Base-by-base conservation (phyloP, 2,888 invertebrate species). In the Ptycholaimellus sp. region DNA sequence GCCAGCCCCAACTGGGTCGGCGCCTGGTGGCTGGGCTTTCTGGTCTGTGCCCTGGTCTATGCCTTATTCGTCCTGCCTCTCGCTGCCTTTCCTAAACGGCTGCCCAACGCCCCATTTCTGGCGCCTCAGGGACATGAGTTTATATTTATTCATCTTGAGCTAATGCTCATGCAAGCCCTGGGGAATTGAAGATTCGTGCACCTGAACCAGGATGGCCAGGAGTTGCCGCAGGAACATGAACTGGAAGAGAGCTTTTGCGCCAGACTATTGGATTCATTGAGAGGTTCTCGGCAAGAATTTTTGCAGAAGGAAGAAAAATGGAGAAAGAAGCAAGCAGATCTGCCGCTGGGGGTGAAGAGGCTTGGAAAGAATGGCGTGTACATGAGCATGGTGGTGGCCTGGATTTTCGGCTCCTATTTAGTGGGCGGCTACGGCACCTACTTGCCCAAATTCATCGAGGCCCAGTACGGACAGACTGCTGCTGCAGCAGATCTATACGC, bases 361-460 rank as follows among this genome's bases (percentile, higher is more conserved):
- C 57, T 75, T 11, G 47, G 73, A 29, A 66, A 61, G 23, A 74
- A 74, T 53, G 70, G 70, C 53, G 57, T 74, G 9, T 64, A 74
- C 37, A 66, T 73, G 43, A 69, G 66, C 44, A 72, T 74, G 54
- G 72, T 70, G 29, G 56, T 70, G 2, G 69, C 72, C 22, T 71
- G 66, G 3, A 68, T 73, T 13, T 72, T 73, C 45, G 73, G 72
- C 43, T 64, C 74, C 30, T 54, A 63, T 25, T 59, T 62, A 3
- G 50, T 59, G 21, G 54, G 56, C 28, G 72, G 72, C 0, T 72
- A 72, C 47, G 70, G 73, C 51, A 74, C 73, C 11, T 76, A 72
- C 53, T 61, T 74, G 47, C 71, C 72, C 7, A 76, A 74, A 53
- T 74, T 74, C 54, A 67, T 76, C 52, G 75, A 76, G 59, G 72